These are phyloP conservation scores for Drosophila rellima DNA, from an alignment of 2,888 invertebrate species.

Conservation along the genomic window DNA sequence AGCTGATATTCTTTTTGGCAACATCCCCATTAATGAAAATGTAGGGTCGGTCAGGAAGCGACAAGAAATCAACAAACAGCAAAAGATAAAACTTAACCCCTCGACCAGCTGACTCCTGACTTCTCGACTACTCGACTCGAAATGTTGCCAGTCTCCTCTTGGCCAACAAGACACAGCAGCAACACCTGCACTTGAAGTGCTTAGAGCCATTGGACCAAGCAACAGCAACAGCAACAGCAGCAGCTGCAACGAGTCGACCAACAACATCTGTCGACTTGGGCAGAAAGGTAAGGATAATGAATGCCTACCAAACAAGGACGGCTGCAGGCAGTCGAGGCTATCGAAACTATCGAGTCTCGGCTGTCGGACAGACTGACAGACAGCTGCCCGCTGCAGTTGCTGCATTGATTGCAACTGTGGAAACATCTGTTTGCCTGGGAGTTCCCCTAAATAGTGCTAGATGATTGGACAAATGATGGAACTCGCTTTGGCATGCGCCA, in stretches of 20 bases:
- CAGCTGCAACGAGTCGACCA: constrained; percentile 29
- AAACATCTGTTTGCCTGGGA: constrained; percentile 55
- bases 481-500: constrained; percentile 58
- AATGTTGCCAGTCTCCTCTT: constrained; percentile 8
- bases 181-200: constrained; percentile 66
- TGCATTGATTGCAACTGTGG: constrained; percentile 55
- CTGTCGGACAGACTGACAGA: no score
- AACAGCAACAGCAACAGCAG: constrained; percentile 24
- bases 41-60: constrained; percentile 59
- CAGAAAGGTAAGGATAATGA: constrained; percentile 52
- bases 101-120: constrained; percentile 34
- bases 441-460: constrained; percentile 36
- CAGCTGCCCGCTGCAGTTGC: constrained; percentile 44
- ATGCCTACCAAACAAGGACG: constrained; percentile 22
- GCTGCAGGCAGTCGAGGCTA: constrained; percentile 27
- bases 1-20: constrained; percentile 78
- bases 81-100: constrained; percentile 12
- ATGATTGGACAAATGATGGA: constrained; percentile 17
- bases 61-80: constrained; percentile 5
- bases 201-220: constrained; percentile 42
- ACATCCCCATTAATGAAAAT: constrained; percentile 60
- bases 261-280: constrained; percentile 40
- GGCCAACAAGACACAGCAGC: constrained; percentile 16
- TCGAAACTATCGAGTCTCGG: no score
- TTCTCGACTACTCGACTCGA: background rate